Base-by-base conservation (phyloP, 2,113 vertebrate genomes). In the Sylvietta virens region DNA sequence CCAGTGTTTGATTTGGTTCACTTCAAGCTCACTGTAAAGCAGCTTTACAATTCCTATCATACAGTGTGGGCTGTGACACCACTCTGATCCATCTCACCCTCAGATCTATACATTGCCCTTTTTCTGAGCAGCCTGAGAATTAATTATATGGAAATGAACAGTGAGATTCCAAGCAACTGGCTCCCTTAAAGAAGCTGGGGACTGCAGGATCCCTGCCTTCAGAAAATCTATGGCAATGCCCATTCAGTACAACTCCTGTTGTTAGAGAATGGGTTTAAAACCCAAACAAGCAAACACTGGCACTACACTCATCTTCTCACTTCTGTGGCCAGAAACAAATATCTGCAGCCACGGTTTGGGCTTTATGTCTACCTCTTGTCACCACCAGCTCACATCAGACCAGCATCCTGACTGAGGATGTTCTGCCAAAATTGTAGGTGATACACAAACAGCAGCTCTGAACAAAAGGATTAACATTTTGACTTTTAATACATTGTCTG, bases 11-110 rank as follows among this genome's bases (percentile, higher is more conserved):
- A 96, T 92, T 88, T 67, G 42, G 67, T 60, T 90, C 13, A 2
- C 74, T 90, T 90, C 70, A 79, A 88, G 37, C 81, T 88, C 61
- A 35, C 57, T 90, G 73, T 80, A 95, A 94, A 95, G 90, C 62
- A 93, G 83, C 66, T 96, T 93, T 57, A 85, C 78, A 93, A 76
- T 85, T 90, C 40, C 64, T 88, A 22, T 2, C 17, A 69, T 37
- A 88, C 2, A 15, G 42, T 74, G 39, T 33, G 39, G 47, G 79
- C 42, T 92, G 37, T 66, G 82, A 94, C 76, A 94, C 88, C 44
- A 30, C 92, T 94, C 58, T 93, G 94, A 95, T 94, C 90, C 79
- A 48, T 74, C 54, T 90, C 62, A 45, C 85, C 57, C 76, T 96
- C 80, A 86, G 71, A 96, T 94, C 88, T 74, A 86, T 67, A 91